These are phyloP conservation scores for Orthosia cruda DNA, from an alignment of 2,888 invertebrate genomes.

Conservation along the genomic window DNA sequence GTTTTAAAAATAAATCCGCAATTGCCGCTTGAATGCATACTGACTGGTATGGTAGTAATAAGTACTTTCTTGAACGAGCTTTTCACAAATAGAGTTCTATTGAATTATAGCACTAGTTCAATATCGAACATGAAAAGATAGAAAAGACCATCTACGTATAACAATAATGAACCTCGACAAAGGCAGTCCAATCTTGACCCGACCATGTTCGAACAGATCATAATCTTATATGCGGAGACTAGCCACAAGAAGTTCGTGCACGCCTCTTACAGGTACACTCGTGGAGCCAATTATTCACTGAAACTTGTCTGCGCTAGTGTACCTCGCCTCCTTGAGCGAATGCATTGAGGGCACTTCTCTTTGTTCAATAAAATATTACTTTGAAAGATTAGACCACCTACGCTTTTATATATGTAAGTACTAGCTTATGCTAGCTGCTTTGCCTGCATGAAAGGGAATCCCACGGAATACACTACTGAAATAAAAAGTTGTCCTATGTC, in stretches of 20 bases:
- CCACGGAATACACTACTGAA: too few relatives aligned
- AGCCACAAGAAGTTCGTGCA: slow-evolving; percentile 9
- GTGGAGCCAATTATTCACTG: slow-evolving; percentile 64
- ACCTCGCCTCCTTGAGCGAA: slow-evolving; percentile 25
- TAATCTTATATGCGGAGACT: slow-evolving; percentile 11
- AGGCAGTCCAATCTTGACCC: slow-evolving; percentile 5
- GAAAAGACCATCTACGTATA: not conserved
- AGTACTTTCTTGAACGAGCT: not conserved
- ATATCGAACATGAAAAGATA: not conserved
- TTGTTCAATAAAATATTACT: slow-evolving; percentile 37
- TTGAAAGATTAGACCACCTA: slow-evolving; percentile 41
- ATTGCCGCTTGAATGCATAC: too few relatives aligned
- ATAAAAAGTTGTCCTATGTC: too few relatives aligned
- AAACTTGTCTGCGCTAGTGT: slow-evolving; percentile 38
- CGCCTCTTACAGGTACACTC: slow-evolving; percentile 52
- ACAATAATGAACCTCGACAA: not conserved
- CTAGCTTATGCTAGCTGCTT: too few relatives aligned
- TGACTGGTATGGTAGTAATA: not conserved
- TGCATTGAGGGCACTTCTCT: slow-evolving; percentile 40
- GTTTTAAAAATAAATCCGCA: too few relatives aligned
- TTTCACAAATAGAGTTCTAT: not conserved
- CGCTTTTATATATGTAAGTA: not conserved
- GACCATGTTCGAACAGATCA: slow-evolving; percentile 4
- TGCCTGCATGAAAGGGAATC: too few relatives aligned
- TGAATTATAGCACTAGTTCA: not conserved